phyloP scores from a whole-genome alignment of 2,797 vertebrate genomes.

The Hephaestus fuliginosus region DNA sequence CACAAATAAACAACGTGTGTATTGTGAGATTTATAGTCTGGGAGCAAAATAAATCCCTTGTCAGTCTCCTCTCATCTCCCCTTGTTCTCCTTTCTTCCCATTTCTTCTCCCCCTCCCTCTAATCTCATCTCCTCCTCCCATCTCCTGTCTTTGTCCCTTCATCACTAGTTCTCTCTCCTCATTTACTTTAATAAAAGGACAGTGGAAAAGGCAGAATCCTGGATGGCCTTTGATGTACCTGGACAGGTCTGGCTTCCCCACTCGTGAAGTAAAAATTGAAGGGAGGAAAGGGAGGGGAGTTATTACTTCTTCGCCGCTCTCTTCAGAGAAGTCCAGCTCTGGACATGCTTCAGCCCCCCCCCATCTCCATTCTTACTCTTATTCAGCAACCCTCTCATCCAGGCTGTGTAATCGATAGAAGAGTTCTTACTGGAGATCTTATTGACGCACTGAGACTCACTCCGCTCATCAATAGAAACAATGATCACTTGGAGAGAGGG shows the following conservation, averaged over 20 bases:
- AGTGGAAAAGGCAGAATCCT: slow-evolving; percentile 33
- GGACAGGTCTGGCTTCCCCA: slow-evolving; percentile 29
- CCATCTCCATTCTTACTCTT: slow-evolving; percentile 33
- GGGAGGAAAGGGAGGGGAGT: not conserved
- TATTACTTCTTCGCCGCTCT: slow-evolving; percentile 21
- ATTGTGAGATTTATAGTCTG: not conserved
- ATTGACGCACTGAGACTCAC: slow-evolving; percentile 68
- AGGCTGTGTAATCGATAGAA: slow-evolving; percentile 65
- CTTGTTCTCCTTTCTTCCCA: not conserved
- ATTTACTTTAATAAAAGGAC: slow-evolving; percentile 55
- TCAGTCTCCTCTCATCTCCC: not conserved
- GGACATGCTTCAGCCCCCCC: slow-evolving; percentile 6
- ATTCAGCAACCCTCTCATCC: slow-evolving; percentile 48
- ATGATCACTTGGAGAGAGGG: slow-evolving; percentile 60
- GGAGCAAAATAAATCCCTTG: not conserved
- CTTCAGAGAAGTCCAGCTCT: slow-evolving; percentile 25
- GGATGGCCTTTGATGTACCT: slow-evolving; percentile 49
- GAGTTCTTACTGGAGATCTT: slow-evolving; percentile 73
- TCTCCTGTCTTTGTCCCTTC: slow-evolving; percentile 18
- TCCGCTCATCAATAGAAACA: slow-evolving; percentile 69
- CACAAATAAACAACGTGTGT: not conserved
- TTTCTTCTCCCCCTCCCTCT: not conserved
- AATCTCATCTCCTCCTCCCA: slow-evolving; percentile 9
- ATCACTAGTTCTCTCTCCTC: slow-evolving; percentile 31
- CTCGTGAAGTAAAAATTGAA: slow-evolving; percentile 35